These are phyloP conservation scores for Psylliodes chrysocephalus DNA, from an alignment of 2,888 invertebrate species.

Conservation along the genomic window DNA sequence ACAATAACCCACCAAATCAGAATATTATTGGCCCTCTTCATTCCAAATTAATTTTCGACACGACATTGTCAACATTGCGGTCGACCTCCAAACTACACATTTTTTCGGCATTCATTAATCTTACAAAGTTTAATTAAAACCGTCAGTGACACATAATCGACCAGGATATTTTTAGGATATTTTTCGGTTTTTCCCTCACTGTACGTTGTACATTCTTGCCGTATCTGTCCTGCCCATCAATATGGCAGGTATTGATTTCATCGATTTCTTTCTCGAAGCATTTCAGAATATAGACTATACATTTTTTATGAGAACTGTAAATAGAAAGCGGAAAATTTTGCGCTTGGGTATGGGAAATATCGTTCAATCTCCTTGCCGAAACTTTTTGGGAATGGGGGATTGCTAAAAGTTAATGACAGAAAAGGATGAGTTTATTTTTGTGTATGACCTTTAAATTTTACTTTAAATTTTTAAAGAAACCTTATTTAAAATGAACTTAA, in stretches of 20 bases:
- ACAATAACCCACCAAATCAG: background rate
- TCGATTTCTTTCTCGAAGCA: background rate
- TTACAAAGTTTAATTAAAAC: conserved; percentile 28
- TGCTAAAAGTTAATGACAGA: too few species aligned
- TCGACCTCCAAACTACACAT: conserved; percentile 19
- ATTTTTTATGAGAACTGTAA: background rate
- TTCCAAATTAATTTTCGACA: conserved; percentile 21
- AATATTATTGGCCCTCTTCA: background rate
- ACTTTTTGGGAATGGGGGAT: too few species aligned
- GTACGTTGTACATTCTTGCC: too few species aligned
- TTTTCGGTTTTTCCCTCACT: too few species aligned
- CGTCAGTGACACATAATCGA: conserved; percentile 12
- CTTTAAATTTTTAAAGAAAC: too few species aligned
- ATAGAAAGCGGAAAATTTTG: background rate
- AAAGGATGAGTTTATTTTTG: too few species aligned
- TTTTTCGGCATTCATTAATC: conserved; percentile 29
- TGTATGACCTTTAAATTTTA: too few species aligned
- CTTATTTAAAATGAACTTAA: too few species aligned
- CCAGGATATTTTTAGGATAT: background rate
- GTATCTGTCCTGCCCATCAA: background rate
- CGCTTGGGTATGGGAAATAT: background rate
- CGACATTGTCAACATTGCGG: conserved; percentile 20
- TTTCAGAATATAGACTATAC: background rate
- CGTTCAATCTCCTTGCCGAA: too few species aligned
- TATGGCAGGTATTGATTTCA: background rate